Evolutionary conservation across 2,797 vertebrate species (phyloP), one percentile per base, ranked within the genome.

Genomic region (Chelonia mydas): DNA sequence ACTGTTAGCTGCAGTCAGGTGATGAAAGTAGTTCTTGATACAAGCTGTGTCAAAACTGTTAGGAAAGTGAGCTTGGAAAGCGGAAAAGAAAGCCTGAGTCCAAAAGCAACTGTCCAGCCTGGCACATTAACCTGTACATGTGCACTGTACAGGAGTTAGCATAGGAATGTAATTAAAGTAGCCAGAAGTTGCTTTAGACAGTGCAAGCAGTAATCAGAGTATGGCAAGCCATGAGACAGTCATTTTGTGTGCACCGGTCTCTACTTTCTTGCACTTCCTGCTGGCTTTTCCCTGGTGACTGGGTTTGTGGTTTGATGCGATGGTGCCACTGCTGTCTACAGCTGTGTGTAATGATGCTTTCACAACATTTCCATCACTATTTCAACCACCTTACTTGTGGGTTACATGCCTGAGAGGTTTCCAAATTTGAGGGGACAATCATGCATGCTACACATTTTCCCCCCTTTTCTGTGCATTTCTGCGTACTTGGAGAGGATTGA

Each of bases 231-330:
- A 57, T 4, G 37, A 15, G 90, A 33, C 45, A 91, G 13, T 41
- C 10, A 8, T 85, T 93, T 11, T 86, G 27, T 83, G 59, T 93
- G 6, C 37, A 31, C 8, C 87, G 51, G 33, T 87, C 89, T 94
- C 49, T 93, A 9, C 81, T 90, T 90, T 80, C 55, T 57, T 13
- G 16, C 47, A 31, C 17, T 90, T 57, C 61, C 51, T 72, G 9
- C 47, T 3, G 23, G 0, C 10, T 0, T 0, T 1, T 10, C 83
- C 85, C 59, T 82, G 72, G 31, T 86, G 81, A 79, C 77, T 16
- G 37, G 82, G 17, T 47, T 79, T 92, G 49, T 92, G 25, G 55
- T 92, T 76, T 33, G 12, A 86, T 94, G 31, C 54, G 55, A 11
- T 41, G 37, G 7, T 47, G 54, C 78, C 87, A 87, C 65, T 86